Percentiles rank a stretch among this genome's conserved stretches.
Evolutionary conservation across 2,888 invertebrate genomes (phyloP).

Genomic region (Lampropteryx suffumata): DNA sequence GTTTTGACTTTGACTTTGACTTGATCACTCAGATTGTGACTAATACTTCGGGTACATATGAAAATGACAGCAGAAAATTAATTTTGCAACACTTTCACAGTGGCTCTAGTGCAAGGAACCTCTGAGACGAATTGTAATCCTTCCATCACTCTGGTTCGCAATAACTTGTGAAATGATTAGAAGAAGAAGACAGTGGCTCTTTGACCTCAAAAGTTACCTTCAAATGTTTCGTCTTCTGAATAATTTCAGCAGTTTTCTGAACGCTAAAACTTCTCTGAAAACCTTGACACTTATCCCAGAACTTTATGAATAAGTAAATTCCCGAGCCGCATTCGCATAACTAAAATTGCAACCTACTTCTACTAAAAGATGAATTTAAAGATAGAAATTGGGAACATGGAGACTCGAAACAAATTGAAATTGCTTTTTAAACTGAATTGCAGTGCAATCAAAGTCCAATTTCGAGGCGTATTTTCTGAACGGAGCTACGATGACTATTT

Average conservation of each 20-base stretch:
- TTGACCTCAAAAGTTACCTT: too few relatives aligned
- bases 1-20: too few relatives aligned
- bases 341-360: not conserved
- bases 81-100: too few relatives aligned
- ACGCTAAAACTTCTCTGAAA: constrained; percentile 10
- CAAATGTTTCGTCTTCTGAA: constrained; percentile 14
- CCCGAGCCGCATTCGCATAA: constrained; percentile 18
- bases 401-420: constrained; percentile 6
- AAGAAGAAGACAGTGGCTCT: too few relatives aligned
- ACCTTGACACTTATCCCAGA: constrained; percentile 26
- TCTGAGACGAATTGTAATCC: too few relatives aligned
- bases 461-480: not conserved
- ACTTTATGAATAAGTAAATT: constrained; percentile 34
- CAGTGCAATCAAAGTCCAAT: constrained; percentile 11
- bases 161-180: too few relatives aligned
- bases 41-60: too few relatives aligned
- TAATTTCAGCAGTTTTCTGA: constrained; percentile 17
- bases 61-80: too few relatives aligned
- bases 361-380: constrained; percentile 11
- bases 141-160: too few relatives aligned
- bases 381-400: not conserved
- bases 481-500: not conserved
- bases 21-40: too few relatives aligned
- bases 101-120: too few relatives aligned
- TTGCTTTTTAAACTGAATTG: constrained; percentile 6